Evolutionary conservation across 2,113 vertebrate genomes (phyloP).

Genomic region (Labeo catla): DNA sequence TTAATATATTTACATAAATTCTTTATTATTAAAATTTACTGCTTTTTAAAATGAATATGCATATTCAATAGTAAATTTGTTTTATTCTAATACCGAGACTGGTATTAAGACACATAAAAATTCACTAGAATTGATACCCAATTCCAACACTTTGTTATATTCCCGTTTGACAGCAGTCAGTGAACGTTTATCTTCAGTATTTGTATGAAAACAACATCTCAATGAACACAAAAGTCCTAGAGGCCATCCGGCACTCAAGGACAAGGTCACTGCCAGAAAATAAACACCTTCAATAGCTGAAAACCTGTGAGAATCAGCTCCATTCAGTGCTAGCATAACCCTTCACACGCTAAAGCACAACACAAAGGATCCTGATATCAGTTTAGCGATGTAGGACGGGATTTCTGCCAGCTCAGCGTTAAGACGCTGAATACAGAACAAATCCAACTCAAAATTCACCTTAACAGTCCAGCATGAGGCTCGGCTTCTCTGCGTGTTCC

Average conservation of each 20-base stretch:
- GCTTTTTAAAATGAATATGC: too few relatives aligned
- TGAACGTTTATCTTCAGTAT: too few relatives aligned
- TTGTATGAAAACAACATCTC: background rate
- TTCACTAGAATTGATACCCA: too few relatives aligned
- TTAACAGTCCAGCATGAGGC: constrained; percentile 15
- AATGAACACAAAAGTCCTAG: background rate
- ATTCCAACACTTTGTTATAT: too few relatives aligned
- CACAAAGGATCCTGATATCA: constrained; percentile 29
- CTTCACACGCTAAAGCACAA: constrained; percentile 35
- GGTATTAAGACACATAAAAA: too few relatives aligned
- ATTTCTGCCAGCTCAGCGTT: constrained; percentile 45
- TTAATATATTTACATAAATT: too few relatives aligned
- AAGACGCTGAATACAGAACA: constrained; percentile 29
- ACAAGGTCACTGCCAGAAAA: constrained; percentile 5
- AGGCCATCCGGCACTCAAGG: background rate
- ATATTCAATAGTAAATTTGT: too few relatives aligned
- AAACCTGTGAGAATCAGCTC: constrained; percentile 11
- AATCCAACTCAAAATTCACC: constrained; percentile 46
- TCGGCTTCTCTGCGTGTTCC: background rate
- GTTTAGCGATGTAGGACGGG: constrained; percentile 5
- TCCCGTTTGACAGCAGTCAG: background rate
- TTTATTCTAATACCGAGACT: too few relatives aligned
- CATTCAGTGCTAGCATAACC: constrained; percentile 22
- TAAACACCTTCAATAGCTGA: background rate
- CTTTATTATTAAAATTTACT: too few relatives aligned